Base-by-base conservation (phyloP, 2,797 vertebrate genomes). In the Silurus lanzhouensis region DNA sequence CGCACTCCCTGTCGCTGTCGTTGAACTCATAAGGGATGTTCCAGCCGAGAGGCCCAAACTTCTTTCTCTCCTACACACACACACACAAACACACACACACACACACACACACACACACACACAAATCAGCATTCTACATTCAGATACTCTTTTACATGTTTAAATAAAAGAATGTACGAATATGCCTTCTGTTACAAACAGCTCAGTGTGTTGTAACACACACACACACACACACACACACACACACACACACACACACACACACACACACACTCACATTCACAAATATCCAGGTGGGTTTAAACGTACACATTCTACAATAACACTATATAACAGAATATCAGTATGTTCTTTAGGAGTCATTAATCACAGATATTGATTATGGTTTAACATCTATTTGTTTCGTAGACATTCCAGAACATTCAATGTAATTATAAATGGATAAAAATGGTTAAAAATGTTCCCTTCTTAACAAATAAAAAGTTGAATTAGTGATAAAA, bases 1-100 rank as follows among this genome's bases (percentile, higher is more conserved):
- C 92, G 84, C 96, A 96, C 89, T 97, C 97, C 89, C 96, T 94
- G 90, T 96, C 96, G 67, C 95, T 95, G 88, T 95, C 95, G 15
- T 89, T 97, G 91, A 97, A 97, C 87, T 96, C 96, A 84, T 95
- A 96, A 85, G 93, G 93, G 83, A 96, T 97, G 91, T 96, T 97
- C 96, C 96, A 97, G 88, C 96, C 95, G 88, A 96, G 94, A 79
- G 96, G 93, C 10, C 92, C 95, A 90, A 96, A 97, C 88, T 95
- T 96, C 87, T 96, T 96, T 78, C 95, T 94, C 86, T 97, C 96
- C 95, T 96, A 83, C 3, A 86, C 22, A 81, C 66, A 66, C 31
- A 91, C 17, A 75, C 86, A 84, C 64, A 75, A 52, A 88, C 22
- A 84, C 5, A 83, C 20, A 83, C 57, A 85, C 31, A 55, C 48